Percentiles rank a stretch among this genome's conserved stretches.
These are phyloP conservation scores for Parthenolecanium corni DNA, from an alignment of 2,888 invertebrate species.

Conservation along the genomic window DNA sequence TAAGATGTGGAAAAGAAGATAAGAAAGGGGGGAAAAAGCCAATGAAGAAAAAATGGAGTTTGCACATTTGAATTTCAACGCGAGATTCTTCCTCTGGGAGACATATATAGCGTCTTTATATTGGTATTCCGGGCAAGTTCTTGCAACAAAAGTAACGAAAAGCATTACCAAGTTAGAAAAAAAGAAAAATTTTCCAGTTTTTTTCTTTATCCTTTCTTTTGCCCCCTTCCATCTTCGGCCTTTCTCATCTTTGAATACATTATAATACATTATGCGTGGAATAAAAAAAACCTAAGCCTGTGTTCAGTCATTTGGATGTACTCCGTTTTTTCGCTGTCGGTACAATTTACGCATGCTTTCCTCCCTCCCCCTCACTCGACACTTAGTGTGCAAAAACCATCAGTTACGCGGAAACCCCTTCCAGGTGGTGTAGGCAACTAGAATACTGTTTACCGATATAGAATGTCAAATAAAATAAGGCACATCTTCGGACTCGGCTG, in stretches of 20 bases:
- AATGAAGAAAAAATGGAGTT: conserved; percentile 18
- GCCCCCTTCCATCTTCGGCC: not conserved
- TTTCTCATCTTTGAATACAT: conserved; percentile 17
- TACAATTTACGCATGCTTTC: too few species aligned
- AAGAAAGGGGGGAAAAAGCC: not conserved
- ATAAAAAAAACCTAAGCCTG: conserved; percentile 13
- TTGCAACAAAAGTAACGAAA: conserved; percentile 18
- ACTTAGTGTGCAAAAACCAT: too few species aligned
- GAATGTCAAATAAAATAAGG: too few species aligned
- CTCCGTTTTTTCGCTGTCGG: too few species aligned
- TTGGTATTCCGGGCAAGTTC: conserved; percentile 20
- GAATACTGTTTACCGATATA: too few species aligned
- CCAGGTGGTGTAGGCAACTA: too few species aligned
- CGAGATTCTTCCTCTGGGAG: conserved; percentile 22
- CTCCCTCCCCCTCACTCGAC: too few species aligned
- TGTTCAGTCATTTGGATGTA: conserved; percentile 12
- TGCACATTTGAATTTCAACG: conserved; percentile 27
- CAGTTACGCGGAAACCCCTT: too few species aligned
- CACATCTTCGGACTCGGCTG: too few species aligned
- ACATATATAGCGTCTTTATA: conserved; percentile 23
- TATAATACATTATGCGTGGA: conserved; percentile 11
- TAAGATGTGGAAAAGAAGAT: too few species aligned
- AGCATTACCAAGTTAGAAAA: conserved; percentile 4
- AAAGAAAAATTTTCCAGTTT: conserved; percentile 13
- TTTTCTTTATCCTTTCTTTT: not conserved